Base-by-base conservation (phyloP, 2,888 invertebrate species). In the Vesta saturnalis region DNA sequence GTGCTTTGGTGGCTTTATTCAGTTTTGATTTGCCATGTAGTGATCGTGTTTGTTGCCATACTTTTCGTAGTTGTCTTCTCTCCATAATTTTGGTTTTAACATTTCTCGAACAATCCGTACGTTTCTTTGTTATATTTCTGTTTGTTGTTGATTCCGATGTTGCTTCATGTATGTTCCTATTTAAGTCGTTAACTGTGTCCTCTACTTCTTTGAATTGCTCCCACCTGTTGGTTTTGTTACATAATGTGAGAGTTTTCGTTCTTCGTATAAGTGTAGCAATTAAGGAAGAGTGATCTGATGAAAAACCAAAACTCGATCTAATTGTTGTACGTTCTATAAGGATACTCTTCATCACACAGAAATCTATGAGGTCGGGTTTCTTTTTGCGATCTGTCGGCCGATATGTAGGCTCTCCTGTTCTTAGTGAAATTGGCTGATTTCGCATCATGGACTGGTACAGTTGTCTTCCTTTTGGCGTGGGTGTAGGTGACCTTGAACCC, bases 261-360 rank as follows among this genome's bases (percentile, higher is more conserved):
- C 43, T 59, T 59, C 46, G 46, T 39, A 46, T 5, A 46, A 59
- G 18, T 59, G 18, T 39, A 59, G 59, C 59, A 43, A 59, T 59
- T 46, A 59, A 18, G 46, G 46, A 10, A 59, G 59, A 46, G 18
- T 46, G 14, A 21, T 43, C 16, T 6, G 21, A 43, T 21, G 46
- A 43, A 43, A 15, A 39, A 39, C 12, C n/a, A n/a, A 59, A 46
- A 12, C 59, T 43, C 22, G 21, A 21, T 59, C 43, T 1, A 46
- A 43, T 46, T 59, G 8, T 46, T 18, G 21, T 21, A 35, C 5
- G 23, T 2, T 14, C 19, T 49, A 12, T 52, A 18, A 10, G 10
- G 12, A 60, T 60, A 14, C 52, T 49, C 30, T 60, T 60, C 10
- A 49, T 52, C 23, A 60, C 23, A 12, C 60, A 49, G 21, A 60